A percentile compares a stretch with the other conserved stretches of the same genome.
phyloP scores from a whole-genome alignment of 2,888 invertebrate species.

The Blastobasis lacticolella region DNA sequence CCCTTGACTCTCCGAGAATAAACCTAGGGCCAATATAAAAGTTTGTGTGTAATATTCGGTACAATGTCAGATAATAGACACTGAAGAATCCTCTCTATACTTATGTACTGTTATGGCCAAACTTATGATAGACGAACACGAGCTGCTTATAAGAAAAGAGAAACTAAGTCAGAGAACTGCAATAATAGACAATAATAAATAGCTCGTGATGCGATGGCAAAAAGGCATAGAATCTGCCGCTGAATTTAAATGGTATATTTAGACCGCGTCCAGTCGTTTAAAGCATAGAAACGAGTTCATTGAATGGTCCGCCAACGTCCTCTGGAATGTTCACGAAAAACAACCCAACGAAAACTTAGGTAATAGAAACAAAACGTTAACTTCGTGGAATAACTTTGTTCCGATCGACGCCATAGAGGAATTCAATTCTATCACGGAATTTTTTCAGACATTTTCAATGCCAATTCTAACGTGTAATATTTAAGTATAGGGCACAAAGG shows the following conservation, averaged over 20 bases:
- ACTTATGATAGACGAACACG: too few relatives aligned
- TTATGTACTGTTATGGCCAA: too few relatives aligned
- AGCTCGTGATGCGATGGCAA: conserved; percentile 45
- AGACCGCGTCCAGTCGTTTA: conserved; percentile 55
- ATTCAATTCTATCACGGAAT: too few relatives aligned
- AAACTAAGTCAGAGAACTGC: conserved; percentile 42
- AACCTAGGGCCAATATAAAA: too few relatives aligned
- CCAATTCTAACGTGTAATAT: too few relatives aligned
- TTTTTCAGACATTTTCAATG: too few relatives aligned
- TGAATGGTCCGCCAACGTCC: conserved; percentile 56
- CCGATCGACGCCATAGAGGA: not conserved
- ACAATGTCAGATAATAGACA: too few relatives aligned
- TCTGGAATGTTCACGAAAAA: conserved; percentile 57
- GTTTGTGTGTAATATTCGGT: too few relatives aligned
- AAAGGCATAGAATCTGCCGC: conserved; percentile 50
- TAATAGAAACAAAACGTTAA: conserved; percentile 49
- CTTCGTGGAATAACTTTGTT: conserved; percentile 23
- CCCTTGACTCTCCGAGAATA: too few relatives aligned
- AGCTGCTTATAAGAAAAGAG: not conserved
- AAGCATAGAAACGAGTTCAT: conserved; percentile 67
- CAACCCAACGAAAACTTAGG: conserved; percentile 46
- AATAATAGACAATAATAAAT: conserved; percentile 52
- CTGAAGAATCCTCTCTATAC: too few relatives aligned
- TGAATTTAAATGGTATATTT: conserved; percentile 69
- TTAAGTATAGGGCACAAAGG: too few relatives aligned